Base-by-base conservation (phyloP, 2,888 invertebrate genomes). In the Tupiocoris notatus region DNA sequence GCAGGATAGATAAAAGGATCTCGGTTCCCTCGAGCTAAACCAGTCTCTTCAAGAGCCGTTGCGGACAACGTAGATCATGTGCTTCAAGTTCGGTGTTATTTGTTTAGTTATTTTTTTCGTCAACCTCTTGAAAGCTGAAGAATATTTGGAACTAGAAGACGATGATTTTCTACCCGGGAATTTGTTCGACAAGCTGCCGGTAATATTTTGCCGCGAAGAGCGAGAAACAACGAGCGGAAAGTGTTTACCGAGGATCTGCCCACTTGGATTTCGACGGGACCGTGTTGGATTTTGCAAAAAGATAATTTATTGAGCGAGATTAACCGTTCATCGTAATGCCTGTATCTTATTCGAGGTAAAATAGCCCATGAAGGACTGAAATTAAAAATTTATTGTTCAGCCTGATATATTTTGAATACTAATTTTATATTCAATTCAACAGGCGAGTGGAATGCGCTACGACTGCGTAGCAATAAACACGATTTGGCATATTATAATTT, bases 141-240 rank as follows among this genome's bases (percentile, higher is more conserved):
- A 39, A 12, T 12, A 39, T 39, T 39, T 7, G 6, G 39, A 39
- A 3, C 12, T 39, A 7, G 6, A 39, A 39, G 12, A 39, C 39
- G 39, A 39, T 12, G 39, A 39, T 39, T 39, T 39, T 12, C 39
- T 39, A 6, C 67, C 67, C 7, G 67, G 67, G 1, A 57, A 67
- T 21, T 21, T 67, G 16, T 67, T 54, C 57, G 57, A 57, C 22
- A 67, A 67, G 22, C 23, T 67, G 57, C 67, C 67, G 21, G 21
- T 21, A 2, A 67, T 39, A 21, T 17, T 7, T 17, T 67, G 67
- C 16, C 17, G n/a, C 20, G 21, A 21, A 12, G 67, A 21, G 20
- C 20, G 56, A 6, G 1, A 2, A 18, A 54, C 1, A 20, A 18
- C 3, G 1, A 54, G 21, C 2, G 67, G 20, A 21, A 54, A 22